Percentiles rank a stretch among this genome's conserved stretches.
phyloP scores from a whole-genome alignment of 2,888 invertebrate species.

The Lasius platythorax region DNA sequence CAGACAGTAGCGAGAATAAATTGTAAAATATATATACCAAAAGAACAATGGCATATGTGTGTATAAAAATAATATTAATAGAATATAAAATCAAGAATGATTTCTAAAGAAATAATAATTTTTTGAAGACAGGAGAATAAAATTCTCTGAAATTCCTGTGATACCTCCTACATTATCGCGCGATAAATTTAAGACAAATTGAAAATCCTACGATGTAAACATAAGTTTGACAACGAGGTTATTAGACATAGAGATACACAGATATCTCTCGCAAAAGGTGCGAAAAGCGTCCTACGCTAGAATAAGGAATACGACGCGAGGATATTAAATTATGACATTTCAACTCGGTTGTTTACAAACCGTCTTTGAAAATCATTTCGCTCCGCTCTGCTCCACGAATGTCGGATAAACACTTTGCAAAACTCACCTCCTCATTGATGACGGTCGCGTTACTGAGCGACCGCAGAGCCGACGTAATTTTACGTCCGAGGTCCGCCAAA shows the following conservation, averaged over 20 bases:
- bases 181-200: not conserved
- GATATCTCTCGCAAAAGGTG: not conserved
- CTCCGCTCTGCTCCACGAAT: not conserved
- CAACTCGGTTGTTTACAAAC: conserved; percentile 78
- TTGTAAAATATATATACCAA: not conserved
- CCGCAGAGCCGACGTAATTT: conserved; percentile 99
- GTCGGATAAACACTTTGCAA: conserved; percentile 33
- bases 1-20: not conserved
- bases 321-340: not conserved
- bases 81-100: not conserved
- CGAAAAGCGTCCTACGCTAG: too few relatives aligned
- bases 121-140: not conserved
- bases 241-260: not conserved
- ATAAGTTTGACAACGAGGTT: conserved; percentile 6
- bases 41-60: not conserved
- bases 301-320: not conserved
- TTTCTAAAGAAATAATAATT: not conserved
- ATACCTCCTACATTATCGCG: not conserved
- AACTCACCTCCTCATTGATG: conserved; percentile 97
- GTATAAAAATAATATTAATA: not conserved
- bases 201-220: not conserved
- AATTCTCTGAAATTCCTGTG: not conserved
- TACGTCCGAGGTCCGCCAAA: conserved; percentile 99
- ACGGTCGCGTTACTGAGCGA: conserved; percentile 99
- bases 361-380: not conserved